phyloP scores from a whole-genome alignment of 2,797 vertebrate genomes.

The Malurus leucopterus region DNA sequence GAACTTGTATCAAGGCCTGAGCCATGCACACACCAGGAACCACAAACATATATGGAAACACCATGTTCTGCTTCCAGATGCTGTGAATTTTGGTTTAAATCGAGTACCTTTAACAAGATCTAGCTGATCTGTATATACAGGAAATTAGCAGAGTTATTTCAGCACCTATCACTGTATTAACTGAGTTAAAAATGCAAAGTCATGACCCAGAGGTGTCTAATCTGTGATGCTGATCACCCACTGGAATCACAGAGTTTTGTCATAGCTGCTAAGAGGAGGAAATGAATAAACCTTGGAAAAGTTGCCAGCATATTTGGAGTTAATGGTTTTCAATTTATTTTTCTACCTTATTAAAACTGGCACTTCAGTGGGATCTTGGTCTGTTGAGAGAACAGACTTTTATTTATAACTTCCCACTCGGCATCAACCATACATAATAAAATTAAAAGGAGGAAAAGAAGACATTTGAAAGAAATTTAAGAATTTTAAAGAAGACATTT shows the following conservation, averaged over 20 bases:
- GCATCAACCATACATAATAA: not conserved
- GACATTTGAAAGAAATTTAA: not conserved
- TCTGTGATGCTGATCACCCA: not conserved
- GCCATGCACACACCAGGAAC: not conserved
- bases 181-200: not conserved
- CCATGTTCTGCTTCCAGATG: fast-evolving
- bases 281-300: not conserved
- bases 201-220: not conserved
- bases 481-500: not conserved
- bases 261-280: not conserved
- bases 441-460: not conserved
- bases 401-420: not conserved
- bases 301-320: not conserved
- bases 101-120: not conserved
- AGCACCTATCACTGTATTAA: not conserved
- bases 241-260: not conserved
- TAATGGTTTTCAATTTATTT: not conserved
- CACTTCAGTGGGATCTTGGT: not conserved
- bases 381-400: not conserved
- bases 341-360: not conserved
- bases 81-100: not conserved
- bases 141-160: not conserved
- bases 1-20: not conserved
- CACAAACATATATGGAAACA: not conserved
- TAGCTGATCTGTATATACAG: not conserved